These are phyloP conservation scores for Melanostoma mellinum DNA, from an alignment of 2,888 invertebrate species.

Conservation along the genomic window DNA sequence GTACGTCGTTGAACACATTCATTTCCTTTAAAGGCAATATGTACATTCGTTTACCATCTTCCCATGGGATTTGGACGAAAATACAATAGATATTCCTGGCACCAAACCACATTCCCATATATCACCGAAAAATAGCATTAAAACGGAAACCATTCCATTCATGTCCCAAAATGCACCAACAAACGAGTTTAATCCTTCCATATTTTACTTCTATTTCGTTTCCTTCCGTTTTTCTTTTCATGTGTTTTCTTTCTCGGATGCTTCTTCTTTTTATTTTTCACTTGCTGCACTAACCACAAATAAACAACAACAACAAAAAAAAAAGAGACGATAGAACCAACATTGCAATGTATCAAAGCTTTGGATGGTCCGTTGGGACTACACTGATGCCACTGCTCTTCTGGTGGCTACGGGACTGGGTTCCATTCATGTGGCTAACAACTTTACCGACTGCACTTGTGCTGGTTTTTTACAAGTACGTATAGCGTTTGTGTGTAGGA, in stretches of 20 bases:
- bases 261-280: not conserved
- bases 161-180: conserved; percentile 49
- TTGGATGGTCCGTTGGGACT: conserved; percentile 83
- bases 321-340: conserved; percentile 82
- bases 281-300: conserved; percentile 56
- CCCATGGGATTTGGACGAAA: not conserved
- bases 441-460: conserved; percentile 82
- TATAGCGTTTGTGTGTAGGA: conserved; percentile 41
- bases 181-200: conserved; percentile 61
- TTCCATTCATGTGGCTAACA: conserved; percentile 82
- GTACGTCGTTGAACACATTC: conserved; percentile 28
- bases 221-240: conserved; percentile 38
- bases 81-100: conserved; percentile 34
- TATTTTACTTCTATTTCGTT: conserved; percentile 55
- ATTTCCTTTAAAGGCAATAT: conserved; percentile 28
- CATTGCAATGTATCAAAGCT: conserved; percentile 83
- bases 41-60: not conserved
- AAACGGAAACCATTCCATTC: conserved; percentile 61
- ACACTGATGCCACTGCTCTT: conserved; percentile 83
- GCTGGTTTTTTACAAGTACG: conserved; percentile 82
- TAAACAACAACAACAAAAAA: conserved; percentile 51
- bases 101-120: conserved; percentile 50
- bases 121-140: conserved; percentile 61
- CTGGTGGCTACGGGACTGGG: conserved; percentile 83
- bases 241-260: conserved; percentile 15